Evolutionary conservation across 1,140 invertebrate genomes (phyloP).

Genomic region (Formica selysi): DNA sequence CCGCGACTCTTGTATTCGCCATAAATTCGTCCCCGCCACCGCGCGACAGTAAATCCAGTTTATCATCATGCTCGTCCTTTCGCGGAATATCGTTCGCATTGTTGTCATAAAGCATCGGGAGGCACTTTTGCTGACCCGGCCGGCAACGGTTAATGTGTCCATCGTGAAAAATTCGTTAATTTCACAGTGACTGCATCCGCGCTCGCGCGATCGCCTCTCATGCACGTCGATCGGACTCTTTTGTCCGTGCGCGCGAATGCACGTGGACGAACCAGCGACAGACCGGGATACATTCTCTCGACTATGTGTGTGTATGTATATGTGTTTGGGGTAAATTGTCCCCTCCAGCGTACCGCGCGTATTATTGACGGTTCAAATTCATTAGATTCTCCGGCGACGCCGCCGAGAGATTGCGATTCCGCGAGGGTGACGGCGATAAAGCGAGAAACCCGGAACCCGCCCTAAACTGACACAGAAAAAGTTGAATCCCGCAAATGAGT

Average conservation of each 20-base stretch:
- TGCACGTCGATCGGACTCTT: conserved; percentile 35
- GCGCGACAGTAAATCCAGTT: conserved; percentile 57
- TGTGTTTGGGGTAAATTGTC: conserved; percentile 41
- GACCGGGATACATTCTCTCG: conserved; percentile 40
- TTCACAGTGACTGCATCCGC: conserved; percentile 78
- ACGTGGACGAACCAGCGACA: conserved; percentile 9
- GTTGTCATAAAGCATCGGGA: conserved; percentile 76
- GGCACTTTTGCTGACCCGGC: conserved; percentile 71
- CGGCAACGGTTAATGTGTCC: conserved; percentile 75
- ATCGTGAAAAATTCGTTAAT: conserved; percentile 82
- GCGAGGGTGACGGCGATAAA: conserved; percentile 23
- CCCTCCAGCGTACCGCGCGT: conserved; percentile 63
- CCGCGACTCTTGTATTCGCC: conserved; percentile 24
- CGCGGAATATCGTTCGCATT: conserved; percentile 62
- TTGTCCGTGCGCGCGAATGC: conserved; percentile 29
- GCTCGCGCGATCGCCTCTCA: conserved; percentile 32
- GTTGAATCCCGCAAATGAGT: conserved; percentile 42
- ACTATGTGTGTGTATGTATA: not conserved
- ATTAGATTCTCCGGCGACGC: conserved; percentile 72
- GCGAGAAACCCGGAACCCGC: not conserved
- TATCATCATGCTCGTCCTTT: conserved; percentile 65
- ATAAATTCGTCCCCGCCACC: conserved; percentile 48
- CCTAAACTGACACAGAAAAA: conserved; percentile 41
- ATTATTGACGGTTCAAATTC: conserved; percentile 78
- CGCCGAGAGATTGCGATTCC: conserved; percentile 27